Percentiles rank a stretch among this genome's conserved stretches.
Evolutionary conservation across 2,888 invertebrate species (phyloP).

Genomic region (Myopa tessellatipennis): DNA sequence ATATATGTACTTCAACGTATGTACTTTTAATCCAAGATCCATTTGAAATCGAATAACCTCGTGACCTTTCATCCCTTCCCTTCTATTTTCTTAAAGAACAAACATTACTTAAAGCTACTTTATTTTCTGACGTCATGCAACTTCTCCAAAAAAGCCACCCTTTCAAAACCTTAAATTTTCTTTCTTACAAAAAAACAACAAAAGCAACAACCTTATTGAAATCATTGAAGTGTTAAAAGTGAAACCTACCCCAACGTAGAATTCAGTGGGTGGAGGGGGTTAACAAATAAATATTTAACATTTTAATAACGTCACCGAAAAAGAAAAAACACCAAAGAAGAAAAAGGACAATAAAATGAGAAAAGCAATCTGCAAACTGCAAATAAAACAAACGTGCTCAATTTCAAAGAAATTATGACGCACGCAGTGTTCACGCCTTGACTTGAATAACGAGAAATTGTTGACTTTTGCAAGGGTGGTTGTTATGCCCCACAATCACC

Average conservation of each 20-base stretch:
- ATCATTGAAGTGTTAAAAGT: not conserved
- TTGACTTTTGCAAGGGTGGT: conserved; percentile 12
- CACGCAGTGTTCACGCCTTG: not conserved
- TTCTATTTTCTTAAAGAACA: too few species aligned
- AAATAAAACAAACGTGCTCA: conserved; percentile 8
- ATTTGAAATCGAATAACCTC: too few species aligned
- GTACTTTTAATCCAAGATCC: too few species aligned
- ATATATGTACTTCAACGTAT: too few species aligned
- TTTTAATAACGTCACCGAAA: too few species aligned
- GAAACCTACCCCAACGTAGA: not conserved
- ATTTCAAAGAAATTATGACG: conserved; percentile 18
- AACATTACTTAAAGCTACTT: too few species aligned
- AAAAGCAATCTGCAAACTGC: not conserved
- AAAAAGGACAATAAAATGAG: not conserved
- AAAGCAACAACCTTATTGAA: not conserved
- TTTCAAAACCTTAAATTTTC: not conserved
- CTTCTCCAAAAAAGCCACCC: not conserved
- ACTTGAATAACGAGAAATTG: conserved; percentile 3
- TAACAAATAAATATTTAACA: too few species aligned
- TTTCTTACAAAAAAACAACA: not conserved
- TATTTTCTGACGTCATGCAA: not conserved
- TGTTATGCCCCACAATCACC: not conserved
- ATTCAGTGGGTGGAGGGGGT: too few species aligned
- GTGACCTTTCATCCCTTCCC: too few species aligned
- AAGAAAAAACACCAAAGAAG: too few species aligned